Base-by-base conservation (phyloP, 2,888 invertebrate genomes). In the Agriopis marginaria region DNA sequence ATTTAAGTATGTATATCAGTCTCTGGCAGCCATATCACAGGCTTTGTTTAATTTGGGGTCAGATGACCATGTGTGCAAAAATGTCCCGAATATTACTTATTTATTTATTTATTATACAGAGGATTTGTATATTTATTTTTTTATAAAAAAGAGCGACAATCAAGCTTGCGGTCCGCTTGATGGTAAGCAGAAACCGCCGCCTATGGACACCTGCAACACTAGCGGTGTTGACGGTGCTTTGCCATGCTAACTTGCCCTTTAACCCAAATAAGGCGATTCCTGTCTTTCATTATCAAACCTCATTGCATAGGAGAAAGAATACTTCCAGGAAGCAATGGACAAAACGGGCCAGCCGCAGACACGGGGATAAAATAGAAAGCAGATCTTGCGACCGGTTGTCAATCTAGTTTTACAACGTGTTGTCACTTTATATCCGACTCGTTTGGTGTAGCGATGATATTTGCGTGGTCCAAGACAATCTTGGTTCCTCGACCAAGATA, bases 301-400 rank as follows among this genome's bases (percentile, higher is more conserved):
- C 32, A 44, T 5, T 44, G 50, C 17, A 12, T 12, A 12, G 23
- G 44, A 49, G 45, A 51, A 32, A 59, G 32, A 4, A 11, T 10
- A 23, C n/a, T 40, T 12, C 23, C 58, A 70, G 17, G 58, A 59
- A 63, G 53, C 44, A 23, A 58, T 17, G 51, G 8, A 8, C 60
- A 54, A 63, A 45, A 42, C 40, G 23, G 63, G 51, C 12, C 61
- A 40, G 12, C 17, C 32, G 32, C 32, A 50, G 7, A 45, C 56
- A 47, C 14, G 64, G 51, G 62, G 66, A 64, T 65, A 64, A 70
- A 71, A 71, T 73, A 73, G 73, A 75, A 73, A 75, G 75, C 63
- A 62, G 56, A 51, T 54, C 56, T 56, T 50, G 32, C 50, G 60
- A 68, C 70, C 68, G 53, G 69, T 66, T 51, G 54, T 66, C 66